A percentile compares a stretch with the other conserved stretches of the same genome.
Conservation (phyloP, 2,797 vertebrate genomes). For the Myotis findleyi region DNA sequence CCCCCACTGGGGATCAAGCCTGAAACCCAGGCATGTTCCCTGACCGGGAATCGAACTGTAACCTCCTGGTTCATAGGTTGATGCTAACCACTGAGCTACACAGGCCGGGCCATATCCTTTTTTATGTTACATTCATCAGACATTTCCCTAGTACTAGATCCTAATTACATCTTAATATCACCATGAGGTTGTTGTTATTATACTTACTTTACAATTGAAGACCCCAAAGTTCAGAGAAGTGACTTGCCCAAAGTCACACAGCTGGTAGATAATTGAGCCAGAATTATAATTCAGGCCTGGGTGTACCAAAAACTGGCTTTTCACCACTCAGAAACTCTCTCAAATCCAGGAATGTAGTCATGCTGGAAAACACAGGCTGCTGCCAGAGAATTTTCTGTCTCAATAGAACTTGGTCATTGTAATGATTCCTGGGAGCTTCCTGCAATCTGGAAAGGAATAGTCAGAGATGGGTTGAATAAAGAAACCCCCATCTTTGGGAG, state of each 20-base stretch:
- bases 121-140: not conserved
- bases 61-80: no score
- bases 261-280: not conserved
- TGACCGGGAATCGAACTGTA: no score
- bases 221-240: not conserved
- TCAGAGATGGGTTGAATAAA: not conserved
- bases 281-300: not conserved
- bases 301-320: not conserved
- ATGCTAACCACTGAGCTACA: no score
- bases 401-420: not conserved
- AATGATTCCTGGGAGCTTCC: not conserved
- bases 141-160: not conserved
- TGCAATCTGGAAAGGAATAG: not conserved
- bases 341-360: not conserved
- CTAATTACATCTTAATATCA: not conserved
- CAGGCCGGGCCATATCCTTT: not conserved
- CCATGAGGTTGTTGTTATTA: not conserved
- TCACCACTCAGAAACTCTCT: not conserved
- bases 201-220: slow-evolving; percentile 1
- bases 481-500: not conserved
- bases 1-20: no score
- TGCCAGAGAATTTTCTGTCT: not conserved
- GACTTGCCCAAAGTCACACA: not conserved
- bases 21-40: no score
- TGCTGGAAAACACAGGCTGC: not conserved